Percentiles rank a stretch among this genome's conserved stretches.
These are phyloP conservation scores for Rhimphoctona megacephalus DNA, from an alignment of 2,888 invertebrate genomes.

Conservation along the genomic window DNA sequence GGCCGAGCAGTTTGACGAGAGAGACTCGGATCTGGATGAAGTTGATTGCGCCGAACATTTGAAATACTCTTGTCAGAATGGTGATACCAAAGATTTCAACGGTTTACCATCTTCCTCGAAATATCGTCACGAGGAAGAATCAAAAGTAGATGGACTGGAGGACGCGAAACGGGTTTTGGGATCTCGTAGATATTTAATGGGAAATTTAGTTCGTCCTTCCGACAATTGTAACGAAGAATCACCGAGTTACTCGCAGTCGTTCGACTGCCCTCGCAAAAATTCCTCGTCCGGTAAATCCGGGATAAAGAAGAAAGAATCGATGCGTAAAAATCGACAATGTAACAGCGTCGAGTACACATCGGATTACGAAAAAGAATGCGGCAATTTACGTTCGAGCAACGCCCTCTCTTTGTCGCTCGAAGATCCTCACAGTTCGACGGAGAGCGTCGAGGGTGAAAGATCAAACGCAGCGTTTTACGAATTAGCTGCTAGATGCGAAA, in stretches of 20 bases:
- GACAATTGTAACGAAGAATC: conserved; percentile 66
- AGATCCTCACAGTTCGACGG: conserved; percentile 63
- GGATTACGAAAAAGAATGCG: conserved; percentile 48
- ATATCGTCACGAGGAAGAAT: conserved; percentile 46
- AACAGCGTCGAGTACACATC: conserved; percentile 59
- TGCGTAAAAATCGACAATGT: conserved; percentile 66
- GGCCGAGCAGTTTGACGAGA: conserved; percentile 30
- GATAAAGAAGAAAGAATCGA: conserved; percentile 70
- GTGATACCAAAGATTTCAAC: conserved; percentile 48
- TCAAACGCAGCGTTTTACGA: conserved; percentile 54
- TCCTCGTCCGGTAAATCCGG: conserved; percentile 55
- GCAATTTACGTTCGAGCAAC: conserved; percentile 19
- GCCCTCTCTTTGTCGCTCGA: conserved; percentile 41
- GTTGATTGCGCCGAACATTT: conserved; percentile 14
- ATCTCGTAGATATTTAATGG: conserved; percentile 71
- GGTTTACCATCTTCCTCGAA: conserved; percentile 41
- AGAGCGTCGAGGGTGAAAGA: conserved; percentile 62
- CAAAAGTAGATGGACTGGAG: conserved; percentile 42
- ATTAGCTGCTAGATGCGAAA: conserved; percentile 47
- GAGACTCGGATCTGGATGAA: conserved; percentile 55
- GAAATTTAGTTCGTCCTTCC: conserved; percentile 70
- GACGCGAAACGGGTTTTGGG: conserved; percentile 52
- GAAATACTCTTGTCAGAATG: conserved; percentile 51
- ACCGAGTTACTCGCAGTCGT: conserved; percentile 70
- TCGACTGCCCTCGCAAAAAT: conserved; percentile 53